Evolutionary conservation across 2,797 vertebrate genomes (phyloP).

Genomic region (Lepus oiostolus): DNA sequence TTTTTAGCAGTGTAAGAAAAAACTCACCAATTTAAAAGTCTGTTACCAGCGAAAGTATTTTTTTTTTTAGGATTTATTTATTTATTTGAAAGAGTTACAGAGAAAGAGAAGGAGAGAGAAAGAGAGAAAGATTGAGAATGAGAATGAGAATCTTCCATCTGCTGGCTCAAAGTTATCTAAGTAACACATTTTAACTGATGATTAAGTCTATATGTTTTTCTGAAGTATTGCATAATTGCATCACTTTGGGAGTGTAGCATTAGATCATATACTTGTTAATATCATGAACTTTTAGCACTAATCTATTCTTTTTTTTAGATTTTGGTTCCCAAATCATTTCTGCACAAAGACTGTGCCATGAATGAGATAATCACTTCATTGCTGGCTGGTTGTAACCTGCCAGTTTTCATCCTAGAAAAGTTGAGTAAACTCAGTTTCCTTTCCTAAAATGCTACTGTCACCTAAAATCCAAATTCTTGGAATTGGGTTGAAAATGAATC

Average conservation of each 20-base stretch:
- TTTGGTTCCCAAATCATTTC: conserved; percentile 54
- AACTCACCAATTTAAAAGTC: background rate
- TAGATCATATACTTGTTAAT: background rate
- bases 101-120: too few species aligned
- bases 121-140: background rate
- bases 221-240: background rate
- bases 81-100: too few species aligned
- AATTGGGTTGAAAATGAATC: background rate
- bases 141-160: too few species aligned
- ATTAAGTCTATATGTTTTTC: background rate
- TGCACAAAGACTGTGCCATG: background rate
- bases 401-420: background rate
- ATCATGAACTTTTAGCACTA: background rate
- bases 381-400: background rate
- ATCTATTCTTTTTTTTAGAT: background rate
- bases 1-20: conserved; percentile 30
- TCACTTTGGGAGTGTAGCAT: background rate
- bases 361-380: background rate
- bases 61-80: background rate
- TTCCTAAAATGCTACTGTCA: background rate
- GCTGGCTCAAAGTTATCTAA: background rate
- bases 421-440: background rate
- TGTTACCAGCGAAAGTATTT: background rate
- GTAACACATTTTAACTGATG: background rate
- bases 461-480: background rate